These are phyloP conservation scores for Alosa alosa DNA, from an alignment of 2,113 vertebrate species.

Conservation along the genomic window DNA sequence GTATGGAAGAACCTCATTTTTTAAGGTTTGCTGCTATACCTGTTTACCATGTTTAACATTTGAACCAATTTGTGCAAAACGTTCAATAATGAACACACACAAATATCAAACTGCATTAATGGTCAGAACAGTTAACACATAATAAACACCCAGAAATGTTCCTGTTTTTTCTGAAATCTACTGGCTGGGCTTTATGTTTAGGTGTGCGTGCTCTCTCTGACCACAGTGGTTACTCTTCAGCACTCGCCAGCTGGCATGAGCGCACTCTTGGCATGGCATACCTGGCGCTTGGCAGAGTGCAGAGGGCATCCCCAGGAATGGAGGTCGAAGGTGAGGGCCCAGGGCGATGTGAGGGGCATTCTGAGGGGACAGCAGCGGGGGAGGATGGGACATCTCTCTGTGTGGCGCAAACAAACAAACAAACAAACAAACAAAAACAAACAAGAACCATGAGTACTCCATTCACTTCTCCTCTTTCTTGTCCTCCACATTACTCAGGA, in stretches of 20 bases:
- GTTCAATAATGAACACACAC: background rate
- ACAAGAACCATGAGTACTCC: background rate
- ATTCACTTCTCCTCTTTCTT: background rate
- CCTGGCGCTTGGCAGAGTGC: slow-evolving; percentile 94
- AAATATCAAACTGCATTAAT: background rate
- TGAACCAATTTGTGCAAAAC: background rate
- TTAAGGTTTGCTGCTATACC: background rate
- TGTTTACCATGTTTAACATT: background rate
- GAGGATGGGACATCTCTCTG: slow-evolving; percentile 91
- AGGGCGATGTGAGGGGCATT: slow-evolving; percentile 90
- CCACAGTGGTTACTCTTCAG: background rate
- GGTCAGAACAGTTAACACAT: background rate
- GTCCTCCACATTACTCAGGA: background rate
- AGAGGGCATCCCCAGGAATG: slow-evolving; percentile 90
- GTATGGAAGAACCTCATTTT: background rate
- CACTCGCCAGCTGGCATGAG: background rate
- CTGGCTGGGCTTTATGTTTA: background rate
- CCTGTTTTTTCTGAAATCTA: background rate
- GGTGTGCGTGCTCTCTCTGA: background rate
- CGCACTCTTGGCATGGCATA: slow-evolving; percentile 59
- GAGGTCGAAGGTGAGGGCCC: slow-evolving; percentile 91
- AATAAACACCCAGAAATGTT: background rate
- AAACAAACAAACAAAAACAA: background rate
- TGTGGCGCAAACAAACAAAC: slow-evolving; percentile 5
- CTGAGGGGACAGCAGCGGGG: slow-evolving; percentile 88